phyloP scores from a whole-genome alignment of 2,113 vertebrate genomes.

The Ceratotherium simum region DNA sequence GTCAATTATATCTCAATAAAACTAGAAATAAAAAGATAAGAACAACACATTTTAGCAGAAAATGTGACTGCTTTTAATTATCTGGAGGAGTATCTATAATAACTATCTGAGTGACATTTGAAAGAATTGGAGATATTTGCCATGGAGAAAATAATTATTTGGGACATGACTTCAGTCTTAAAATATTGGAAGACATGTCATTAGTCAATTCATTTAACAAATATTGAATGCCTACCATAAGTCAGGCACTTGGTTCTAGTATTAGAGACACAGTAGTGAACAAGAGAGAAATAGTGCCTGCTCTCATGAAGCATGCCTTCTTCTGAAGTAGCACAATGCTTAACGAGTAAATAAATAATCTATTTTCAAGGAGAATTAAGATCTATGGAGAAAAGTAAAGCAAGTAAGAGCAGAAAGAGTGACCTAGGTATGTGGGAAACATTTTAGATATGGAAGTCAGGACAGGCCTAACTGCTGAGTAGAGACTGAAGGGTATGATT shows the following conservation, averaged over 20 bases:
- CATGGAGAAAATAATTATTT: not conserved
- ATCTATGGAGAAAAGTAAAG: not conserved
- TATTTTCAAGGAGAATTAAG: not conserved
- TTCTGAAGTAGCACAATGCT: not conserved
- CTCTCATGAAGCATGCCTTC: not conserved
- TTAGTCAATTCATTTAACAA: not conserved
- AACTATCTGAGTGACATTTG: not conserved
- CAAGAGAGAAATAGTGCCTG: not conserved
- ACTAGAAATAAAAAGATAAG: not conserved
- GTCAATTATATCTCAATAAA: no score
- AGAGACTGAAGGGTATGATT: not conserved
- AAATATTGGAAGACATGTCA: not conserved
- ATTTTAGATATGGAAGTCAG: not conserved
- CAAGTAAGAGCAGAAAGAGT: not conserved
- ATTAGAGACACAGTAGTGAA: not conserved
- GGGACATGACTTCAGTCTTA: not conserved
- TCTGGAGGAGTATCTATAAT: not conserved
- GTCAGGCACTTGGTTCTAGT: not conserved
- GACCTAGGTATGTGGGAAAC: not conserved
- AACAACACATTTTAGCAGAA: not conserved
- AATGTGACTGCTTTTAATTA: not conserved
- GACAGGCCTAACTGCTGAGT: not conserved
- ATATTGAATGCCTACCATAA: not conserved
- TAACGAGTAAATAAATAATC: not conserved
- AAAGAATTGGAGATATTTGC: not conserved